Percentiles rank a stretch among this genome's conserved stretches.
These are phyloP conservation scores for Synergus umbraculus DNA, from an alignment of 2,888 invertebrate genomes.

Conservation along the genomic window DNA sequence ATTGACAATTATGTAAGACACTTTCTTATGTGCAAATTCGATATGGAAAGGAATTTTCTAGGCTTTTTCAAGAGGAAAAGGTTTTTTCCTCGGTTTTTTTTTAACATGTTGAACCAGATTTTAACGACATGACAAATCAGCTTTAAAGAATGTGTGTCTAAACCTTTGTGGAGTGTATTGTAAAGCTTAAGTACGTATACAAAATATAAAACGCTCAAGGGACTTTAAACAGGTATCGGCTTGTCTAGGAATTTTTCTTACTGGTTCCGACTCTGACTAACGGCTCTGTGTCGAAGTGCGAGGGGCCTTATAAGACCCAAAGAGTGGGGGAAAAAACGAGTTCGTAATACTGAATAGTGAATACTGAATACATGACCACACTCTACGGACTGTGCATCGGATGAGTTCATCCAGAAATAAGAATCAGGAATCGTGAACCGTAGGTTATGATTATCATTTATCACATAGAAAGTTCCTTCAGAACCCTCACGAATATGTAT, in stretches of 20 bases:
- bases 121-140: background rate
- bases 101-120: background rate
- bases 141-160: background rate
- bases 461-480: slow-evolving; percentile 49
- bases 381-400: slow-evolving; percentile 33
- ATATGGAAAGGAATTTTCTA: too few relatives aligned
- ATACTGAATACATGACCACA: slow-evolving; percentile 9
- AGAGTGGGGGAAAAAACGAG: slow-evolving; percentile 28
- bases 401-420: slow-evolving; percentile 46
- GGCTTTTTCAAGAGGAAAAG: too few relatives aligned
- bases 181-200: background rate
- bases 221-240: slow-evolving; percentile 41
- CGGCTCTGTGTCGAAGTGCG: slow-evolving; percentile 49
- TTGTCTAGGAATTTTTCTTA: slow-evolving; percentile 48
- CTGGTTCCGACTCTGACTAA: slow-evolving; percentile 51
- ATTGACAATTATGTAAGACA: too few relatives aligned
- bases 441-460: slow-evolving; percentile 45
- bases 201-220: slow-evolving; percentile 13
- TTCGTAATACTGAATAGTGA: slow-evolving; percentile 14
- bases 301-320: slow-evolving; percentile 25
- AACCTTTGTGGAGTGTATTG: background rate
- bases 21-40: too few relatives aligned
- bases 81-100: too few relatives aligned
- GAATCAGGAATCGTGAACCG: slow-evolving; percentile 44
- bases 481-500: background rate